A percentile compares a stretch with the other conserved stretches of the same genome.
phyloP scores from a whole-genome alignment of 2,888 invertebrate species.

The Cheilosia vernalis region DNA sequence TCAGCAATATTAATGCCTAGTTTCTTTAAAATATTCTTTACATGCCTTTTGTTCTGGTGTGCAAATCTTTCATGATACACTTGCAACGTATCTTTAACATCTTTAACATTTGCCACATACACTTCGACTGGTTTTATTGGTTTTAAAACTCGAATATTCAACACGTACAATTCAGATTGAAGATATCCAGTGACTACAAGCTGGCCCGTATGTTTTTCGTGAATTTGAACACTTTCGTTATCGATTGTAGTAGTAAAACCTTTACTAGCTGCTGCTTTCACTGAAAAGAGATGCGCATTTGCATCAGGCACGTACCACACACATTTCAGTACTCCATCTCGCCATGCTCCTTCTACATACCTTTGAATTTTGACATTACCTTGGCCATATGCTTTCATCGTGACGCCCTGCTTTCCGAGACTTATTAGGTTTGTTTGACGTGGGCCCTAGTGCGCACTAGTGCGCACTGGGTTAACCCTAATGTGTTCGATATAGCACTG shows the following conservation, averaged over 20 bases:
- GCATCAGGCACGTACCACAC: slow-evolving; percentile 37
- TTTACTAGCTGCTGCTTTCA: slow-evolving; percentile 29
- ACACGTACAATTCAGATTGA: slow-evolving; percentile 38
- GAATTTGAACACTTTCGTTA: slow-evolving; percentile 2
- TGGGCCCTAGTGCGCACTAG: no score
- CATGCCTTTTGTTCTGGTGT: slow-evolving; percentile 22
- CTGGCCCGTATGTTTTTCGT: not conserved
- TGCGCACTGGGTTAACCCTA: no score
- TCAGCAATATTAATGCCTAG: slow-evolving; percentile 17
- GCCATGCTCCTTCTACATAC: not conserved
- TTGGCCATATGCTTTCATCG: slow-evolving; percentile 22
- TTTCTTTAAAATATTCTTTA: not conserved
- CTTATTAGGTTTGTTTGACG: no score
- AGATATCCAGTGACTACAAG: slow-evolving; percentile 19
- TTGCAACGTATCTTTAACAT: slow-evolving; percentile 21
- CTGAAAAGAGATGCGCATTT: slow-evolving; percentile 20
- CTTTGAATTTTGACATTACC: no score
- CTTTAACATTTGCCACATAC: slow-evolving; percentile 9
- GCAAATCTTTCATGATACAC: slow-evolving; percentile 27
- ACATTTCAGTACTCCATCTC: slow-evolving; percentile 8
- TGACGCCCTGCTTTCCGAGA: slow-evolving; percentile 34
- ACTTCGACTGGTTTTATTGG: slow-evolving; percentile 5
- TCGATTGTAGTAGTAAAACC: slow-evolving; percentile 28
- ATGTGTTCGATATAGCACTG: no score
- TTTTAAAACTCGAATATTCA: slow-evolving; percentile 40